phyloP scores from a whole-genome alignment of 2,888 invertebrate genomes.

The Empis livida region DNA sequence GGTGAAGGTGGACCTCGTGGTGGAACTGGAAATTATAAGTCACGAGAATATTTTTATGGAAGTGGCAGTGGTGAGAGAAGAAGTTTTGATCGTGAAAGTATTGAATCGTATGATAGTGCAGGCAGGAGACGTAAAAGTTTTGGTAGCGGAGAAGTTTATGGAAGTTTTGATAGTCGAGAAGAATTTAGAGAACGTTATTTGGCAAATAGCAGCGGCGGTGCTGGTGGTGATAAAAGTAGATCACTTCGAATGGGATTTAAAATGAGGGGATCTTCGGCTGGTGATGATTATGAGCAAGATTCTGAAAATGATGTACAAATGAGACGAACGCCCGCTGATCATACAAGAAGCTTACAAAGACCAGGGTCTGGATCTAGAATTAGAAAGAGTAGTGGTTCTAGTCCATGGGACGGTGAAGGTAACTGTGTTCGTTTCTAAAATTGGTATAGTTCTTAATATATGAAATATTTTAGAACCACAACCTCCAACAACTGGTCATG shows the following conservation, averaged over 20 bases:
- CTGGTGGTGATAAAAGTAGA: constrained; percentile 26
- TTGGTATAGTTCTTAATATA: constrained; percentile 4
- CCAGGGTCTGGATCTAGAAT: constrained; percentile 19
- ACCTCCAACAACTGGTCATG: constrained; percentile 15
- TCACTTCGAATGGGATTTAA: constrained; percentile 31
- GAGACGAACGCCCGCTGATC: constrained; percentile 17
- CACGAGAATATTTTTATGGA: constrained; percentile 32
- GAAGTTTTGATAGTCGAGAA: constrained; percentile 34
- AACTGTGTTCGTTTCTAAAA: not conserved
- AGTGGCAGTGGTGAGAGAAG: constrained; percentile 24
- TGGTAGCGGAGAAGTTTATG: constrained; percentile 35
- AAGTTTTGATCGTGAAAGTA: constrained; percentile 35
- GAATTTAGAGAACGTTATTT: constrained; percentile 34
- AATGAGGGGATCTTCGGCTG: constrained; percentile 16
- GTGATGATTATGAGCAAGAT: constrained; percentile 39
- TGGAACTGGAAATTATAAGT: constrained; percentile 16
- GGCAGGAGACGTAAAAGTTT: constrained; percentile 29
- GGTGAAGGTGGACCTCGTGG: constrained; percentile 10
- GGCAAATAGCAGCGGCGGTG: constrained; percentile 7
- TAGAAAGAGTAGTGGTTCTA: constrained; percentile 35
- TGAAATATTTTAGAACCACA: constrained; percentile 19
- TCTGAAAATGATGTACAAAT: constrained; percentile 37
- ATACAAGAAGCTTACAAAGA: constrained; percentile 29
- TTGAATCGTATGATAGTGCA: constrained; percentile 34
- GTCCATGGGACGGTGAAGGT: constrained; percentile 45